Evolutionary conservation across 2,113 vertebrate species (phyloP).

Genomic region (Conger conger): DNA sequence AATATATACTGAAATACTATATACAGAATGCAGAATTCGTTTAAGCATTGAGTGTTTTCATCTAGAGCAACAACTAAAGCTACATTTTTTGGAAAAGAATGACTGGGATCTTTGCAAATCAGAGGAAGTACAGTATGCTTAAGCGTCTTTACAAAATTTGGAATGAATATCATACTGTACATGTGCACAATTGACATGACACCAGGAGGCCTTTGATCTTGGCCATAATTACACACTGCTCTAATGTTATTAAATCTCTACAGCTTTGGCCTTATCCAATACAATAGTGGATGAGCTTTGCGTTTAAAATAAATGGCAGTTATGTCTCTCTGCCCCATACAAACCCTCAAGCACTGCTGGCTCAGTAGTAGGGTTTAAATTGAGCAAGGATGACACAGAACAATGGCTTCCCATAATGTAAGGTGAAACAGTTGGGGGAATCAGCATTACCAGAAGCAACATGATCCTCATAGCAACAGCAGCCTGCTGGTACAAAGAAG

Average conservation of each 20-base stretch:
- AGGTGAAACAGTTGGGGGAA: not conserved
- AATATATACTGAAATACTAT: not conserved
- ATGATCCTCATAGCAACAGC: not conserved
- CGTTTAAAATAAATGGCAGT: not conserved
- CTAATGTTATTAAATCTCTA: not conserved
- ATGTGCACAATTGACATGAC: too few species aligned
- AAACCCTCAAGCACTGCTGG: not conserved
- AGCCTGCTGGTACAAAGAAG: not conserved
- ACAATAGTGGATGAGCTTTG: not conserved
- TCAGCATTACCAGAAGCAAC: not conserved
- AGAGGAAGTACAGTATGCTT: too few species aligned
- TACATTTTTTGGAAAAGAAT: too few species aligned
- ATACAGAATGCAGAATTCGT: not conserved
- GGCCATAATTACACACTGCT: too few species aligned
- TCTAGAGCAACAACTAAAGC: not conserved
- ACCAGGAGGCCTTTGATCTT: too few species aligned
- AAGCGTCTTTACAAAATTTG: too few species aligned
- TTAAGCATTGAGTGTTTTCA: not conserved
- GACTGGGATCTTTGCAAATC: too few species aligned
- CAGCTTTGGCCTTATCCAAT: not conserved
- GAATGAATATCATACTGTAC: too few species aligned
- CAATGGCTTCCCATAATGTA: not conserved
- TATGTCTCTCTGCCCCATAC: not conserved
- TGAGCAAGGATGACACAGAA: not conserved
- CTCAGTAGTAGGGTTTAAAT: not conserved